These are phyloP conservation scores for Melanchra persicariae DNA, from an alignment of 2,888 invertebrate species.

Conservation along the genomic window DNA sequence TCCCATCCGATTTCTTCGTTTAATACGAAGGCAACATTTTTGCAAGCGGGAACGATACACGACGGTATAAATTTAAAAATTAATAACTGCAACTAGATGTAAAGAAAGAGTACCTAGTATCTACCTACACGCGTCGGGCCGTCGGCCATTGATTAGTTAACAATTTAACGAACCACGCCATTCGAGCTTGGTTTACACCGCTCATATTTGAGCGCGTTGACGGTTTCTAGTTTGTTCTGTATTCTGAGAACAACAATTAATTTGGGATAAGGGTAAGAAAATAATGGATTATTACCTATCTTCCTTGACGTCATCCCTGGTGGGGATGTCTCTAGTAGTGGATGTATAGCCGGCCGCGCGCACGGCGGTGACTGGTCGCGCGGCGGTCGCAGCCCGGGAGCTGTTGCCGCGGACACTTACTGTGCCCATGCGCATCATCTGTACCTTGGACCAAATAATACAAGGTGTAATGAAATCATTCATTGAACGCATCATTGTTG, in stretches of 20 bases:
- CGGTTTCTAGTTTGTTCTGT: too few species aligned
- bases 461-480: not conserved
- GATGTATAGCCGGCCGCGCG: slow-evolving; percentile 99
- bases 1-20: too few species aligned
- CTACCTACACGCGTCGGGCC: not conserved
- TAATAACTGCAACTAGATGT: too few species aligned
- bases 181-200: too few species aligned
- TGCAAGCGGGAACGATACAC: too few species aligned
- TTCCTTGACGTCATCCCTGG: slow-evolving; percentile 93
- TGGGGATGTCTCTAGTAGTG: slow-evolving; percentile 95
- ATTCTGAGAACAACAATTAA: too few species aligned
- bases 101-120: too few species aligned
- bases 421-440: slow-evolving; percentile 85
- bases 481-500: too few species aligned
- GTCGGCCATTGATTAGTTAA: not conserved
- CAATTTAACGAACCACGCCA: not conserved
- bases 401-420: slow-evolving; percentile 80
- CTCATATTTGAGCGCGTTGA: too few species aligned
- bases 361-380: slow-evolving; percentile 98
- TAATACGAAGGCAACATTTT: too few species aligned
- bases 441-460: not conserved
- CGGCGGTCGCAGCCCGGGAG: slow-evolving; percentile 85
- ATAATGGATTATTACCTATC: slow-evolving; percentile 91
- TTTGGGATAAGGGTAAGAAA: not conserved
- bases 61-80: too few species aligned